These are phyloP conservation scores for Tolmerus cingulatus DNA, from an alignment of 2,888 invertebrate genomes.

Conservation along the genomic window DNA sequence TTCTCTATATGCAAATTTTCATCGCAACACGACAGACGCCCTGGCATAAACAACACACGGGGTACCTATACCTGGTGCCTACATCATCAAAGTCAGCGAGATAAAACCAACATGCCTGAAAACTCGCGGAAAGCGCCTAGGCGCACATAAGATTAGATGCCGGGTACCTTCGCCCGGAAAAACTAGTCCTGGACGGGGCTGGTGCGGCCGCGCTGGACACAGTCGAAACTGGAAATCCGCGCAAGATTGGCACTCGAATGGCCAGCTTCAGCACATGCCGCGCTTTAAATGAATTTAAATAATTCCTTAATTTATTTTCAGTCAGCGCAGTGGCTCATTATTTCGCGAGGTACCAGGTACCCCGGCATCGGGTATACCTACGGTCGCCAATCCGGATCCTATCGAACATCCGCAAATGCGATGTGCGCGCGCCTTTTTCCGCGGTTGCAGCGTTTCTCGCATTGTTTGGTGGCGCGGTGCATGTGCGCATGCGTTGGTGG, in stretches of 20 bases:
- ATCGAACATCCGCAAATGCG: neutral
- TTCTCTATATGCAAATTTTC: constrained; percentile 37
- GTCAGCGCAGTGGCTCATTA: constrained; percentile 7
- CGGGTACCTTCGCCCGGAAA: constrained; percentile 5
- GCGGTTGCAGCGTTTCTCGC: neutral
- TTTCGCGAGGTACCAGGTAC: constrained; percentile 12
- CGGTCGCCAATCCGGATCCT: constrained; percentile 6
- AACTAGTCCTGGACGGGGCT: constrained; percentile 29
- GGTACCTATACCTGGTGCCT: constrained; percentile 5
- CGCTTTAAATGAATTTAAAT: constrained; percentile 35
- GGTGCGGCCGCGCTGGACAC: neutral
- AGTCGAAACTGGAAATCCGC: constrained; percentile 22
- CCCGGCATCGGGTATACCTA: neutral
- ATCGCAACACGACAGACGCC: constrained; percentile 36
- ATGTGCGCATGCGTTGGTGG: constrained; percentile 31
- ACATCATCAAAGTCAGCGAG: constrained; percentile 34
- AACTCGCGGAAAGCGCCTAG: constrained; percentile 15
- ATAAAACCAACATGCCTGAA: constrained; percentile 27
- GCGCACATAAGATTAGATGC: constrained; percentile 20
- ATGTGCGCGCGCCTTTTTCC: neutral
- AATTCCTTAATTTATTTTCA: constrained; percentile 40
- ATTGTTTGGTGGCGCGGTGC: neutral
- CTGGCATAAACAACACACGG: constrained; percentile 24
- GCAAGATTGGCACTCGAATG: constrained; percentile 37
- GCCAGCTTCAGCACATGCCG: constrained; percentile 1